Conservation (phyloP, 2,797 vertebrate genomes). For the Steatocranus sp. region DNA sequence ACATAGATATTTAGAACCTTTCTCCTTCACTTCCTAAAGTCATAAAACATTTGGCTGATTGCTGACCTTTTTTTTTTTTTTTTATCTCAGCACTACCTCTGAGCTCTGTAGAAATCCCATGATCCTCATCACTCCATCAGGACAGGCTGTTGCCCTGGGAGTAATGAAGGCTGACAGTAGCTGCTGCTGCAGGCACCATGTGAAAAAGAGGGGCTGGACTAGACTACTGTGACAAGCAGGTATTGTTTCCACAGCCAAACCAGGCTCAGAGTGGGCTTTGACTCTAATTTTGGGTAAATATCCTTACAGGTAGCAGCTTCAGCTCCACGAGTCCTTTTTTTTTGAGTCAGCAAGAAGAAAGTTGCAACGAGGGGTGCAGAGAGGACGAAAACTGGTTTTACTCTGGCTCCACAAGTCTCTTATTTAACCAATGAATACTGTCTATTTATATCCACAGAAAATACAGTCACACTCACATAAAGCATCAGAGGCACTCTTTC, state of each 20-base stretch:
- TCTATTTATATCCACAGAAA: slow-evolving; percentile 56
- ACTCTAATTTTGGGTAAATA: background rate
- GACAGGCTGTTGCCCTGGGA: background rate
- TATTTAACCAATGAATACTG: slow-evolving; percentile 48
- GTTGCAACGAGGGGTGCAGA: background rate
- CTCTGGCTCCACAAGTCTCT: slow-evolving; percentile 34
- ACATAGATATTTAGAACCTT: background rate
- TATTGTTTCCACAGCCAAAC: background rate
- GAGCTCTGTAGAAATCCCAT: slow-evolving; percentile 17
- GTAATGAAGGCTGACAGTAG: background rate
- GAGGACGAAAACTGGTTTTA: slow-evolving; percentile 2
- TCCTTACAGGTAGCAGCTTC: background rate
- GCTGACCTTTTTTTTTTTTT: background rate
- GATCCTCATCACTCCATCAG: slow-evolving; percentile 29
- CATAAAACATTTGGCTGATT: background rate
- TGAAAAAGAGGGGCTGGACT: background rate
- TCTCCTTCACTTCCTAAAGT: background rate
- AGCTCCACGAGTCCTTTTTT: background rate
- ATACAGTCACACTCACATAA: slow-evolving; percentile 32
- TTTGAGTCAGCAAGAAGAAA: background rate
- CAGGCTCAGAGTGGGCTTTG: background rate
- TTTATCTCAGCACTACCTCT: background rate
- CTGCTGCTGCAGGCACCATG: background rate
- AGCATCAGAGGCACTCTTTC: slow-evolving; percentile 36
- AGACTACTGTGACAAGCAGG: background rate